Evolutionary conservation across 2,113 vertebrate genomes (phyloP), one percentile per base, ranked within the genome.

Genomic region (Saguinus imperator): DNA sequence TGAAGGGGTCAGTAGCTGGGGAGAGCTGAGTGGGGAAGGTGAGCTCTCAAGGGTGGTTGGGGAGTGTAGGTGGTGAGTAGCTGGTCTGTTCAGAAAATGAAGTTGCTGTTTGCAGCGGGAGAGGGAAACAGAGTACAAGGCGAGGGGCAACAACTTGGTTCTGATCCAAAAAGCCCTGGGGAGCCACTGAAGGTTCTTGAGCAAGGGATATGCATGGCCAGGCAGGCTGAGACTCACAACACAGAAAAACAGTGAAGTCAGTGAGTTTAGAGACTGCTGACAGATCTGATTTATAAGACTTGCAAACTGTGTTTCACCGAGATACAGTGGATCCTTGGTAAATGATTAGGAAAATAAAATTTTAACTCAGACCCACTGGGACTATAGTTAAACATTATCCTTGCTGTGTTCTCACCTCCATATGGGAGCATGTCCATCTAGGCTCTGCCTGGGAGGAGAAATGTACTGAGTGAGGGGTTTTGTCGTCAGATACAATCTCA

Each of bases 341-440:
- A 95, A 87, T 5, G 35, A 76, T 16, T 12, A 64, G 27, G 64
- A 72, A 81, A 91, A 84, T n/a, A 55, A 16, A 82, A 45, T 8
- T 85, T 77, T 58, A 18, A 8, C 50, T 37, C 45, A 6, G 58
- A 57, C 58, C 35, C 37, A 6, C 2, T 5, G 4, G 32, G 72
- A 35, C 4, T 1, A 35, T 8, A 13, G 45, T 32, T 14, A 17
- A 9, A 70, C 40, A 0, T 0, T 1, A 0, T 0, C 0, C 27
- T 27, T 0, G 1, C 18, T 0, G 0, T 37, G 20, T 4, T 0
- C 21, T 29, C 3, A 1, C 27, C 70, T 9, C 68, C 0, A 0
- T 0, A 1, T 9, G 21, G 82, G 35, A 10, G 50, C 0, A 27
- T 9, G 64, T 2, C 14, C 40, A 0, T 0, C 1, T 0, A 0